phyloP scores from a whole-genome alignment of 2,888 invertebrate genomes.

The Smittia aterrima region DNA sequence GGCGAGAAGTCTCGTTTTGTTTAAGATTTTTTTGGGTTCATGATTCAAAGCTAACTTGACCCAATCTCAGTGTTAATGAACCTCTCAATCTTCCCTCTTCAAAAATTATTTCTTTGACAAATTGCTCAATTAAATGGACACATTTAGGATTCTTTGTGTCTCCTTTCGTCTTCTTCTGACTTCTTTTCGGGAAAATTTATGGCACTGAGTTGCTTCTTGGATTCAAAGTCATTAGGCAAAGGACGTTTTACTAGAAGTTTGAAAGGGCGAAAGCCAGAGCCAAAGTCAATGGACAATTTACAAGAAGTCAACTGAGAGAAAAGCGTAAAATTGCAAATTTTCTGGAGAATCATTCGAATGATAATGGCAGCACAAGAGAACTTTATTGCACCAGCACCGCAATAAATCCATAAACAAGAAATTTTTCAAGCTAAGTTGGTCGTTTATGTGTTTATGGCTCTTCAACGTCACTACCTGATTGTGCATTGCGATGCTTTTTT shows the following conservation, averaged over 20 bases:
- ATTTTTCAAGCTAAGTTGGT: slow-evolving; percentile 9
- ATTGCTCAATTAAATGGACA: slow-evolving; percentile 19
- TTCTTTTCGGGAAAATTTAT: not conserved
- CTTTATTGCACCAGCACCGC: slow-evolving; percentile 28
- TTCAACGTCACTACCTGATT: slow-evolving; percentile 5
- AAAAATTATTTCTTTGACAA: slow-evolving; percentile 16
- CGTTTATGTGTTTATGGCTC: not conserved
- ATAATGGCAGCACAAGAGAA: not conserved
- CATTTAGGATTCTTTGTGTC: not conserved
- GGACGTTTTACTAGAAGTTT: slow-evolving; percentile 9
- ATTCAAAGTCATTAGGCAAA: not conserved
- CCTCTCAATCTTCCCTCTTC: not conserved
- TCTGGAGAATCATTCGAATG: slow-evolving; percentile 37
- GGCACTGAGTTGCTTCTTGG: not conserved
- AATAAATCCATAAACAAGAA: slow-evolving; percentile 25
- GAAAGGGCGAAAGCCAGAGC: too few species aligned
- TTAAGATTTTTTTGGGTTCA: too few species aligned
- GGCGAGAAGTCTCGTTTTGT: too few species aligned
- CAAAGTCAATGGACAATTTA: not conserved
- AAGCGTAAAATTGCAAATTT: slow-evolving; percentile 38
- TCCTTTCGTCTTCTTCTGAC: not conserved
- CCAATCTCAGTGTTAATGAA: slow-evolving; percentile 20
- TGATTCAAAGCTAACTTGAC: not conserved
- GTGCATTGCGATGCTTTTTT: not conserved
- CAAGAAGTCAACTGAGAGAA: slow-evolving; percentile 17